Evolutionary conservation across 2,113 vertebrate species (phyloP), one percentile per base, ranked within the genome.

Genomic region (Tilapia sparmanii): DNA sequence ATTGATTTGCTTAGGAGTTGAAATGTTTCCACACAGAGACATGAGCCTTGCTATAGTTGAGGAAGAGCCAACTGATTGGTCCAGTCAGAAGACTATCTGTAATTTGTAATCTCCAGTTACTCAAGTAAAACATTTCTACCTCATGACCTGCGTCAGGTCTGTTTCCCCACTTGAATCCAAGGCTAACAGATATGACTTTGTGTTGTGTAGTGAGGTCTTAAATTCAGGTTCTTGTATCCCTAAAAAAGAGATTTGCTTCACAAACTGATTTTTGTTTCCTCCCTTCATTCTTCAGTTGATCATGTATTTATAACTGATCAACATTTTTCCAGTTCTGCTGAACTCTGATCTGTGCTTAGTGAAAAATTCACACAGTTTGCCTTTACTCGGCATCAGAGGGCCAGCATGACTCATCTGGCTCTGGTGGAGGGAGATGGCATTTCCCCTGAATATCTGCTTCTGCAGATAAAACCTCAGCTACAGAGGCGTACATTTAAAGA

Each of bases 251-350:
- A 76, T 76, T 76, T 76, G 16, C 40, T 29, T 50, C 16, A n/a
- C 73, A 33, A 78, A 52, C 45, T 8, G 7, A 52, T 31, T 78
- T 78, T 50, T 31, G 29, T 52, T 47, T 19, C 45, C 18, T 50
- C 29, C 24, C 26, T 76, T 76, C 24, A 12, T 78, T n/a, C 73
- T 52, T 78, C 18, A 52, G 73, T 31, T 33, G 7, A 19, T n/a
- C 73, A 50, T 52, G 7, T 78, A 33, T 33, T 78, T 78, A 52
- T 78, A 50, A n/a, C 16, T 13, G 73, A 78, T 19, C 16, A 29
- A 50, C 42, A 31, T 31, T 31, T 11, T 50, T 50, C 26, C 26
- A 50, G 0, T 31, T 78, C 18, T 0, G 26, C 7, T 1, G 1
- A 50, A 29, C 24, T n/a, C 42, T 76, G 68, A 26, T 24, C 40